Evolutionary conservation across 2,113 vertebrate species (phyloP), one percentile per base, ranked within the genome.

Genomic region (Dicerorhinus sumatrensis): DNA sequence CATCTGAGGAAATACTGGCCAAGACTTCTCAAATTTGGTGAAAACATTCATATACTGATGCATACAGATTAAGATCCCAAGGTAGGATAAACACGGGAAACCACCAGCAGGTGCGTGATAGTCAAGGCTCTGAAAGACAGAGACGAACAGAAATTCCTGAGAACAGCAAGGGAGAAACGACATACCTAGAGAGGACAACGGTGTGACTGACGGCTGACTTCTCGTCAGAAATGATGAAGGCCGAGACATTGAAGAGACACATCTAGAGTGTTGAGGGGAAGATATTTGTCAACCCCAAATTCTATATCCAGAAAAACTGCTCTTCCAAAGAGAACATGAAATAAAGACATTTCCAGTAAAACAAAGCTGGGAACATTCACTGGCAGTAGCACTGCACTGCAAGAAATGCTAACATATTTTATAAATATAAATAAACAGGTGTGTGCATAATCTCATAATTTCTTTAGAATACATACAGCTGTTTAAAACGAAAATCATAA

Each of bases 91-190:
- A 29, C 16, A 1, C 6, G 0, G 10, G 29, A 10, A 42, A 5
- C 14, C 48, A 21, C 12, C 0, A 0, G 5, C 1, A 33, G n/a
- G 18, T 1, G 1, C 0, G 0, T 0, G 31, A 6, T 1, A 0
- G 17, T 6, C 27, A 7, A 0, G 11, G 2, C 13, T 18, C 20
- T 2, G 1, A 25, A 20, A 42, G 9, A 13, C 46, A 12, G 21
- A 23, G 31, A 21, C 0, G 9, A 16, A 17, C 58, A 46, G 23
- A 36, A 25, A 0, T 3, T 89, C 51, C 18, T 9, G 16, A 8
- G 21, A 25, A 16, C 48, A 27, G 39, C 8, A 14, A 69, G 60
- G 56, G 27, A 21, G 42, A 65, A 77, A 31, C 7, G 54, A 6
- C 18, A 1, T n/a, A 0, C 51, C 3, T 10, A 27, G 20, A 33